phyloP scores from a whole-genome alignment of 2,888 invertebrate genomes.

The Drymonia ruficornis region DNA sequence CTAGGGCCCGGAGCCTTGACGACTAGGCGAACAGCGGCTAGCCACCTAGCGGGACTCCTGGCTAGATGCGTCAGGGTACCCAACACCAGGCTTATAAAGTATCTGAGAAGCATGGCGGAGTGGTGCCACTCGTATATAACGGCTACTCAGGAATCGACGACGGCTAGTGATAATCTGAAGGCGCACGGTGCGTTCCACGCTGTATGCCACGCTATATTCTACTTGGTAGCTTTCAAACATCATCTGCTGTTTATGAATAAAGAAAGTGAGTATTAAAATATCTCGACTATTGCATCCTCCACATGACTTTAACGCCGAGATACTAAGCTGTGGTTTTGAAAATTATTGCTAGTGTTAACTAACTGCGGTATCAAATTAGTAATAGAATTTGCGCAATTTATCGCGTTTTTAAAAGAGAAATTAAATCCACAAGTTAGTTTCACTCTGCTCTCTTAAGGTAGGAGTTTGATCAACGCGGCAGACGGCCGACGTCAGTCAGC shows the following conservation, averaged over 20 bases:
- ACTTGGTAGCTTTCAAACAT: constrained; percentile 95
- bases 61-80: constrained; percentile 74
- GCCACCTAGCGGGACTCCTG: constrained; percentile 73
- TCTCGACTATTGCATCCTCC: no score
- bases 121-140: constrained; percentile 95
- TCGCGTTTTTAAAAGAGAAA: no score
- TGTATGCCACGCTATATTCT: constrained; percentile 96
- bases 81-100: constrained; percentile 64
- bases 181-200: constrained; percentile 96
- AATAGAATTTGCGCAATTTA: no score
- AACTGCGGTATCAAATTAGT: no score
- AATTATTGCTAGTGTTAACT: no score
- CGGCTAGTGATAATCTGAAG: constrained; percentile 70
- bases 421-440: no score
- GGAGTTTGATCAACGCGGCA: no score
- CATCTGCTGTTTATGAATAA: constrained; percentile 91
- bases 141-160: constrained; percentile 83
- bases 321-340: no score
- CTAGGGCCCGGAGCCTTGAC: constrained; percentile 66
- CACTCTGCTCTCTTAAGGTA: no score
- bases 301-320: no score
- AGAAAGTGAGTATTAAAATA: constrained; percentile 86
- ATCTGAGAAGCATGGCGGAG: constrained; percentile 88
- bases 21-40: constrained; percentile 70
- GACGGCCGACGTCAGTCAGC: no score